phyloP scores from a whole-genome alignment of 2,113 vertebrate species.

The Arothron firmamentum region DNA sequence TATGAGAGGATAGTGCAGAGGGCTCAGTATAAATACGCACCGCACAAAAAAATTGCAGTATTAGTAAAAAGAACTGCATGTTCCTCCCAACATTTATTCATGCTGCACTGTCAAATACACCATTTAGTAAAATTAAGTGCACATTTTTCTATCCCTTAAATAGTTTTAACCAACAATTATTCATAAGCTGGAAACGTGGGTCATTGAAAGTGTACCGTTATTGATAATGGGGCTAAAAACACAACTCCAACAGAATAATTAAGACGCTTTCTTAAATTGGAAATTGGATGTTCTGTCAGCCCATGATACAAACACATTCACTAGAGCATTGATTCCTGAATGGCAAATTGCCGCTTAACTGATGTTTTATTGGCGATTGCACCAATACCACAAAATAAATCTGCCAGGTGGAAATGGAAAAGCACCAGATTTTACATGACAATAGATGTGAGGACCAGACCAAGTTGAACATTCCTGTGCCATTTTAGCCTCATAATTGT shows the following conservation, averaged over 20 bases:
- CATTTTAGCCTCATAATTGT: background rate
- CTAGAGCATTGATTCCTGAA: background rate
- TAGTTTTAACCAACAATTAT: too few relatives aligned
- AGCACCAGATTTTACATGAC: background rate
- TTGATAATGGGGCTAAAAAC: too few relatives aligned
- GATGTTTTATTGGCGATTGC: background rate
- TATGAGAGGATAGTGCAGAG: background rate
- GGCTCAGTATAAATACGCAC: background rate
- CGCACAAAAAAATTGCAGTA: background rate
- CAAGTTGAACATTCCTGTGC: too few relatives aligned
- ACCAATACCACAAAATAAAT: background rate
- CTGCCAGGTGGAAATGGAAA: background rate
- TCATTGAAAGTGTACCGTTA: too few relatives aligned
- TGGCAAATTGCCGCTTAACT: background rate
- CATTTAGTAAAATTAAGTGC: background rate
- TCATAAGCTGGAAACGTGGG: too few relatives aligned
- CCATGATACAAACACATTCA: background rate
- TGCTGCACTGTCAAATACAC: background rate
- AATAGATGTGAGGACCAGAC: background rate
- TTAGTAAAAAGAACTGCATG: background rate
- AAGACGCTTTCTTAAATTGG: too few relatives aligned
- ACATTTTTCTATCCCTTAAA: too few relatives aligned
- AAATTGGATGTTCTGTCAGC: too few relatives aligned
- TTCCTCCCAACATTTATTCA: background rate
- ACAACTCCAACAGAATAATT: too few relatives aligned